phyloP scores from a whole-genome alignment of 2,113 vertebrate genomes.

The Chaenocephalus aceratus region DNA sequence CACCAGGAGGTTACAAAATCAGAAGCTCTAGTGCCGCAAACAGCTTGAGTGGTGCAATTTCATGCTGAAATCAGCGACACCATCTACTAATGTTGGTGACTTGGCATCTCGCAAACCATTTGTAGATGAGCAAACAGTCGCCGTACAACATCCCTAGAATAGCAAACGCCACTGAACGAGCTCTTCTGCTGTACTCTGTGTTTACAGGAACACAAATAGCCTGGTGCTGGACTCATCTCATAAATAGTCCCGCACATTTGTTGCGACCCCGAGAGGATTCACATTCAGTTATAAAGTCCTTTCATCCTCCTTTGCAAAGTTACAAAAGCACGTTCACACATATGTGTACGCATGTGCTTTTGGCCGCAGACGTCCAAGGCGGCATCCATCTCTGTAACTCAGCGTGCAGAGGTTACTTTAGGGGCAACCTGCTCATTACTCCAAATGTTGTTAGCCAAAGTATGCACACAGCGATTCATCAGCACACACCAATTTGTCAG shows the following conservation, averaged over 20 bases:
- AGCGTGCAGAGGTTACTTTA: constrained; percentile 69
- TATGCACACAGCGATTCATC: constrained; percentile 73
- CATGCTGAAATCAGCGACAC: constrained; percentile 63
- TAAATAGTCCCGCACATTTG: constrained; percentile 37
- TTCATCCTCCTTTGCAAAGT: neutral
- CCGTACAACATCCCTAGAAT: constrained; percentile 35
- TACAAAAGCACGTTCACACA: neutral
- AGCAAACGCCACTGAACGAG: constrained; percentile 51
- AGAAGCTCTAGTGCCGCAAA: constrained; percentile 56
- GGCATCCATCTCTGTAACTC: constrained; percentile 72
- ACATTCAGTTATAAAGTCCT: constrained; percentile 34
- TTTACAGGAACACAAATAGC: constrained; percentile 62
- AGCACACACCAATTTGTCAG: constrained; percentile 76
- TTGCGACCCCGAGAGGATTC: constrained; percentile 37
- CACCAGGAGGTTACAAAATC: constrained; percentile 64
- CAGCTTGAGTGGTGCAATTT: constrained; percentile 75
- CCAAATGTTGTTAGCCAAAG: constrained; percentile 78
- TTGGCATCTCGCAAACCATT: constrained; percentile 62
- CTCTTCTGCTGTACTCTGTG: constrained; percentile 40
- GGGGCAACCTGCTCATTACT: constrained; percentile 82
- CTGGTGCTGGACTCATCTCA: constrained; percentile 27
- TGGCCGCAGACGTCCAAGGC: constrained; percentile 6
- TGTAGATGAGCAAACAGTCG: constrained; percentile 64
- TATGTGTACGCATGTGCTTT: neutral
- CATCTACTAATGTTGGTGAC: constrained; percentile 62